Base-by-base conservation (phyloP, 1,140 invertebrate genomes). In the Aphaenogaster rudis region DNA sequence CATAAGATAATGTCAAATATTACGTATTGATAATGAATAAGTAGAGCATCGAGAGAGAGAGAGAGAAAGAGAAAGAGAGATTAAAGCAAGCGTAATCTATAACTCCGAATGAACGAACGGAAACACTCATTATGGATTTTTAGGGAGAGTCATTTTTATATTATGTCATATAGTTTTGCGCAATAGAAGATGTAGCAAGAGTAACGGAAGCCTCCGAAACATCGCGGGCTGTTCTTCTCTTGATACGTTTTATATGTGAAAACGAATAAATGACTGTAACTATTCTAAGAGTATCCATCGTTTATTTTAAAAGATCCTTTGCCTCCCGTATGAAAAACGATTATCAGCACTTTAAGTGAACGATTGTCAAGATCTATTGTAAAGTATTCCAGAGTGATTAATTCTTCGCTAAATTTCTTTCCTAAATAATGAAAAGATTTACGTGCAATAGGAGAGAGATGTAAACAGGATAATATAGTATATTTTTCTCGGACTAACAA, bases 111-210 rank as follows among this genome's bases (percentile, higher is more conserved):
- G 33, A 57, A 71, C 11, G 21, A 63, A 39, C 21, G 50, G 52
- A 48, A n/a, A 63, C 39, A 69, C 72, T 61, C 48, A 77, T 69
- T 50, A 66, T 59, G 80, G n/a, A 91, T 82, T 86, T 91, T 84
- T 90, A 88, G 69, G 48, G 88, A 91, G 81, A 91, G 71, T 92
- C 89, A 90, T 88, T 91, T 92, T 92, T 92, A 86, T 92, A 92
- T 78, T 89, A 72, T 88, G 80, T 61, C 71, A 59, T 64, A 89
- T 67, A 45, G 36, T 89, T 57, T 54, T 57, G 36, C 59, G 59
- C 66, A 50, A 78, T 79, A 89, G 28, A 50, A 78, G 69, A 78
- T 61, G 85, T 90, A 87, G 61, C 82, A 85, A 77, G 87, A 86
- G 78, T 33, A 80, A 84, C 42, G 64, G 39, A 17, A 71, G 21